Evolutionary conservation across 2,888 invertebrate genomes (phyloP).

Genomic region (Drosophila rellima): DNA sequence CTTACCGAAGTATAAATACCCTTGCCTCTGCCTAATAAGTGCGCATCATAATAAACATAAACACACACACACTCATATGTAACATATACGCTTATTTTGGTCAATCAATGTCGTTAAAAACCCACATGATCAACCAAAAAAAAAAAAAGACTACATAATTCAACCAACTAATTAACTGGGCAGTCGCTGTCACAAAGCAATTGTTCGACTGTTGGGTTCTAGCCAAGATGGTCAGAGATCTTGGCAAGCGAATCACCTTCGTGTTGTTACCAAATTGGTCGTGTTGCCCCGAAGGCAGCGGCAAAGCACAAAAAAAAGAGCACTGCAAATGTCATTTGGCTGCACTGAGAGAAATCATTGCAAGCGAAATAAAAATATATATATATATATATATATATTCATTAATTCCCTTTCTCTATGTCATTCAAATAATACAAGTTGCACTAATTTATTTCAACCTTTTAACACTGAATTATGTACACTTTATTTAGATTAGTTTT

Average conservation of each 20-base stretch:
- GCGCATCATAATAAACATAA: constrained; percentile 6
- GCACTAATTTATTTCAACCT: too few species aligned
- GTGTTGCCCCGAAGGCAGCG: constrained; percentile 26
- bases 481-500: background rate
- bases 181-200: constrained; percentile 43
- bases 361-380: background rate
- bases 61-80: background rate
- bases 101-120: constrained; percentile 72
- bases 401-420: background rate
- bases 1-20: background rate
- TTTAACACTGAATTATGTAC: too few species aligned
- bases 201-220: constrained; percentile 39
- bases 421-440: background rate
- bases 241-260: constrained; percentile 59
- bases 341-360: constrained; percentile 11
- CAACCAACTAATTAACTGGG: constrained; percentile 65
- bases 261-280: constrained; percentile 39
- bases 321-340: constrained; percentile 34
- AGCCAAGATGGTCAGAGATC: constrained; percentile 48
- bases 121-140: constrained; percentile 41
- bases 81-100: constrained; percentile 64
- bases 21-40: constrained; percentile 4
- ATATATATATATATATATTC: background rate
- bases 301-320: constrained; percentile 20
- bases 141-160: constrained; percentile 53